Evolutionary conservation across 2,113 vertebrate genomes (phyloP), one percentile per base, ranked within the genome.

Genomic region (Varanus salvator): DNA sequence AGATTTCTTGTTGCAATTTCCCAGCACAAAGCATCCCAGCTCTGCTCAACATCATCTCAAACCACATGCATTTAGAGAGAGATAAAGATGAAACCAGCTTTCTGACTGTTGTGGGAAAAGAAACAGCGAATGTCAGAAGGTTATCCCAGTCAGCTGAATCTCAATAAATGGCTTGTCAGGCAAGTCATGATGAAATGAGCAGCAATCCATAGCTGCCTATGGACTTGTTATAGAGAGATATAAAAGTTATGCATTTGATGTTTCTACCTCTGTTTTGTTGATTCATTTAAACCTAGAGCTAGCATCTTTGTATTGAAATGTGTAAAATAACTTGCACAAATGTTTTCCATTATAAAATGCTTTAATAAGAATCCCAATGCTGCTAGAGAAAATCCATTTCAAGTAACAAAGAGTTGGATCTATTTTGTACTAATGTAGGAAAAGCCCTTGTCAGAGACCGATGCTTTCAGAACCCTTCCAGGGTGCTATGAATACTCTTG

Each of bases 61-160:
- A 89, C 90, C 90, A 64, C 84, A n/a, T 11, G 11, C 12, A 86
- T 92, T 93, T 93, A 93, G 92, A 52, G 91, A 87, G 86, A 96
- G 96, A 96, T 97, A 96, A 96, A 93, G 89, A 66, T 90, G 92
- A 94, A 92, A 90, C 76, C 92, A 92, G 90, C 82, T 81, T 89
- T 64, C 75, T 93, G 93, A 90, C 90, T 92, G 87, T 95, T 91
- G 17, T 95, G 94, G 93, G 95, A 97, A 0, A 1, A 97, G 93
- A 90, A 94, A 85, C 93, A 85, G 91, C 92, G 54, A 82, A 27
- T 88, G 93, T 85, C 92, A 95, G 87, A 86, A 95, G 95, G 89
- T 93, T 97, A 88, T 94, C 96, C 94, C 78, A 14, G 81, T 88
- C 88, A 68, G 87, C 77, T 77, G 9, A 88, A 69, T 27, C 38